Conservation (phyloP, 1,140 invertebrate genomes). For the Plutomurus gul region DNA sequence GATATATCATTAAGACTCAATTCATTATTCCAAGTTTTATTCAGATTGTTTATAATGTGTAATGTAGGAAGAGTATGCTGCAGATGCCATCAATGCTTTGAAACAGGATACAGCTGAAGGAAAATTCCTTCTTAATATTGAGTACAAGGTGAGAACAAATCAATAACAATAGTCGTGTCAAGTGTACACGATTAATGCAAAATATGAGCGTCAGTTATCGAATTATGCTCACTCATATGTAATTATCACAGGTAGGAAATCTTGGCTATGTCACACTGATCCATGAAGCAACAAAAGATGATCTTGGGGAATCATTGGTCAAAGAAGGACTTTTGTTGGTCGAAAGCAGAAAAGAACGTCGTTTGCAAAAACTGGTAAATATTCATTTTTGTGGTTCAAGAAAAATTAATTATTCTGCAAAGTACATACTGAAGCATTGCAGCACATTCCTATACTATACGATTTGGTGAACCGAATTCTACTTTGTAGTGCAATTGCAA, state of each 20-base stretch:
- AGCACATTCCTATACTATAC: not conserved
- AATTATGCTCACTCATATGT: no score
- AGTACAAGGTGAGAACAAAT: conserved; percentile 62
- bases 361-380: conserved; percentile 75
- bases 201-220: no score
- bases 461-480: no score
- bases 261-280: conserved; percentile 73
- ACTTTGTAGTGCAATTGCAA: not conserved
- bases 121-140: conserved; percentile 74
- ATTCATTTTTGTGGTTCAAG: not conserved
- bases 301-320: conserved; percentile 83
- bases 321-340: conserved; percentile 82
- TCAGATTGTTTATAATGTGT: conserved; percentile 7
- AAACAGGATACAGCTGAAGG: conserved; percentile 62
- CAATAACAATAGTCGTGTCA: not conserved
- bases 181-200: no score
- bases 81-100: conserved; percentile 74
- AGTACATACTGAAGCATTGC: no score
- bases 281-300: conserved; percentile 73
- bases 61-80: conserved; percentile 72
- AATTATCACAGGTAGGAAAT: conserved; percentile 59
- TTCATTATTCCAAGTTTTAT: not conserved
- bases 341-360: conserved; percentile 77
- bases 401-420: not conserved
- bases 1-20: not conserved